Base-by-base conservation (phyloP, 2,888 invertebrate genomes). In the Tanypteryx hageni region DNA sequence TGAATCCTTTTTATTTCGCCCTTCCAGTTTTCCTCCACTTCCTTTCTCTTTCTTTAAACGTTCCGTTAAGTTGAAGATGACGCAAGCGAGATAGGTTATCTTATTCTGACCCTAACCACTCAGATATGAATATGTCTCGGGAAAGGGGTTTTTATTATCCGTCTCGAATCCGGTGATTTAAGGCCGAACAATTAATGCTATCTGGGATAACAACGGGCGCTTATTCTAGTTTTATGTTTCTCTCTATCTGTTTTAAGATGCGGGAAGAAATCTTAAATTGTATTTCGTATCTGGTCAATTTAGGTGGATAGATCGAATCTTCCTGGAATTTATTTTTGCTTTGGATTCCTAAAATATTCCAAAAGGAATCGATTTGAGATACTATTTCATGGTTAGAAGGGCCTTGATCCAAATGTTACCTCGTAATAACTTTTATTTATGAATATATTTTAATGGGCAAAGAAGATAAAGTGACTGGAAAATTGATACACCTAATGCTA, bases 1-100 rank as follows among this genome's bases (percentile, higher is more conserved):
- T 94, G 94, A 94, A 94, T 94, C 94, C 94, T 94, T 94, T 94
- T 95, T 94, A 94, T 94, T 94, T 94, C 93, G 93, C 92, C 92
- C 92, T 76, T 92, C 92, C 92, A 92, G 93, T n/a, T n/a, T n/a
- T 9, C 64, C 1, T 68, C 11, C 68, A n/a, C 68, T 14, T 64
- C 0, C 16, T 0, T 14, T 64, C 14, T 10, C 64, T 64, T 14
- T n/a, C n/a, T 68, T 68, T n/a, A 22, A 22, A 9, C n/a, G 64
- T 68, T 68, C n/a, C 5, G 18, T 68, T n/a, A 68, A 68, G 3
- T 68, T 22, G n/a, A 22, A 68, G n/a, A 68, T 68, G 68, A n/a
- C n/a, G 68, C n/a, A 10, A 9, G 9, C n/a, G n/a, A 68, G 68
- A 68, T 68, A n/a, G n/a, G 18, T 68, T 68, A n/a, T 64, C 64